phyloP scores from a whole-genome alignment of 1,140 invertebrate genomes.

The Trypoxylus dichotomus region DNA sequence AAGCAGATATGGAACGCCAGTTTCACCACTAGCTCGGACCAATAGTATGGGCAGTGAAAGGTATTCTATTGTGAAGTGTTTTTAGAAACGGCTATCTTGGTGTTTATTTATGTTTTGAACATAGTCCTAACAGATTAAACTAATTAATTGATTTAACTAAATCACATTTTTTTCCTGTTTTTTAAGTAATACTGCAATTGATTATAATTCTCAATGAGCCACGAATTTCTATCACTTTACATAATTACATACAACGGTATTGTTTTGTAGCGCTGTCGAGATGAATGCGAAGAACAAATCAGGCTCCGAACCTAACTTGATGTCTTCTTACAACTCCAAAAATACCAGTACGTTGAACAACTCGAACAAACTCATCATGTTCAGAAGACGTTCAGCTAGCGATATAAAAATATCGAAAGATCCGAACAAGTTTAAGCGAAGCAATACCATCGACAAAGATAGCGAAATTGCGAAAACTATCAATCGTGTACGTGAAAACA shows the following conservation, averaged over 20 bases:
- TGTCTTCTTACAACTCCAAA: background rate
- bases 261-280: background rate
- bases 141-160: too few species aligned
- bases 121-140: too few species aligned
- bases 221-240: too few species aligned
- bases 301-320: constrained; percentile 16
- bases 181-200: too few species aligned
- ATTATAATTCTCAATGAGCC: too few species aligned
- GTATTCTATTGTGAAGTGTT: background rate
- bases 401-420: constrained; percentile 26
- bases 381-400: constrained; percentile 21
- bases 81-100: background rate
- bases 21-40: constrained; percentile 24
- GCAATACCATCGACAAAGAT: constrained; percentile 30
- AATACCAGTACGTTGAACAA: background rate
- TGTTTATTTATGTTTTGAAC: constrained; percentile 16
- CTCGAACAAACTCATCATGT: constrained; percentile 16
- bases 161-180: too few species aligned
- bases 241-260: too few species aligned
- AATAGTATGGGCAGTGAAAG: constrained; percentile 9
- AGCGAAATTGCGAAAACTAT: background rate
- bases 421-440: background rate
- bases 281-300: constrained; percentile 1
- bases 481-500: background rate
- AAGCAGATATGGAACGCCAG: constrained; percentile 15